Evolutionary conservation across 2,888 invertebrate species (phyloP), one percentile per base, ranked within the genome.

Genomic region (Himalopsyche japonica): DNA sequence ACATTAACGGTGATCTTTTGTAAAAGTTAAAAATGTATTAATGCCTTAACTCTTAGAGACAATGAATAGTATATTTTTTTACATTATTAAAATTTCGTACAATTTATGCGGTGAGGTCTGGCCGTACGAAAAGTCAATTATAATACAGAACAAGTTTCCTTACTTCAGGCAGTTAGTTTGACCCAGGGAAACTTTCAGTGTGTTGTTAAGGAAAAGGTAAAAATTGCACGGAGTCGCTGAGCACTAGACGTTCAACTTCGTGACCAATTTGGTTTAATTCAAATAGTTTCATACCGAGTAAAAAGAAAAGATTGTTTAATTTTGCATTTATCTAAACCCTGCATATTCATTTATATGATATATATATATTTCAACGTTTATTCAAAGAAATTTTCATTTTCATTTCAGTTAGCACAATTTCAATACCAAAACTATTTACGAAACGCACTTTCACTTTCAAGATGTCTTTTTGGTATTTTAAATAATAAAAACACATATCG

Each of bases 181-280:
- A 70, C 70, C 70, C 70, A 70, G 12, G 24, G 30, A 70, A 70
- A 70, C 70, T 70, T 70, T 70, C 70, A 27, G 27, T 70, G 70
- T 70, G 27, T 27, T 70, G 70, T 12, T 30, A 70, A 30, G 27
- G 70, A 80, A 57, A 64, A 34, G 57, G 47, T 48, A 83, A 80
- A 81, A 83, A 81, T 77, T 81, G 81, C 83, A 81, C 81, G 64
- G 83, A 81, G 80, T 80, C 43, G 47, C 77, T 79, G 57, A 83
- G 80, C 57, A 30, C 70, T 30, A 57, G 57, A 15, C 47, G 49
- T 30, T 27, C 12, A 83, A 83, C 76, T 81, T 80, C 77, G 79
- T 49, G 81, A 64, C 78, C 34, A 77, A 77, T 78, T 64, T 47
- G 47, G 8, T 49, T 82, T 82, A 83, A 79, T 70, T 80, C 79